A percentile compares a stretch with the other conserved stretches of the same genome.
phyloP scores from a whole-genome alignment of 2,113 vertebrate species.

The Melospiza melodia region DNA sequence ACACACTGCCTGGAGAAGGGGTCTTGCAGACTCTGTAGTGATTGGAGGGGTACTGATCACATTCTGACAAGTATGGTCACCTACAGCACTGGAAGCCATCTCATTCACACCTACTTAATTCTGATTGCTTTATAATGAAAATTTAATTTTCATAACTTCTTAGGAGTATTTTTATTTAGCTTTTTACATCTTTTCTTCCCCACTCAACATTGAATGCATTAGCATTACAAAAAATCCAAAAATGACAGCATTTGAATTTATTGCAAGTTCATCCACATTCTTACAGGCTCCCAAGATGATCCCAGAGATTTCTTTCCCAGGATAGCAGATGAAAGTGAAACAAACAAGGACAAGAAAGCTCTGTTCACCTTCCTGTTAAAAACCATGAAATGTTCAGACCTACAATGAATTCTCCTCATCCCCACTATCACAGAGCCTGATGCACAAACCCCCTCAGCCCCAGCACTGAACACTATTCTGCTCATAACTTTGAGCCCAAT shows the following conservation, averaged over 20 bases:
- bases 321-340: not conserved
- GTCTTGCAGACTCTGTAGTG: not conserved
- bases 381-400: not conserved
- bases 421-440: not conserved
- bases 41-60: not conserved
- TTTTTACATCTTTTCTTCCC: not conserved
- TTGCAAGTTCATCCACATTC: slow-evolving; percentile 3
- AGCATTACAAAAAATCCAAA: not conserved
- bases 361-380: not conserved
- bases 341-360: not conserved
- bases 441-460: not conserved
- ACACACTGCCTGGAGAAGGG: not conserved
- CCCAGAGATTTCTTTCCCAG: not conserved
- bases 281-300: not conserved
- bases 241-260: not conserved
- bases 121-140: not conserved
- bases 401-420: not conserved
- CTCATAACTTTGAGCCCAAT: not conserved
- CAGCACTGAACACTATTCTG: not conserved
- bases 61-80: not conserved
- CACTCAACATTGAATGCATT: not conserved
- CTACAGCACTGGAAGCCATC: not conserved
- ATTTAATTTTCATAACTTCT: not conserved
- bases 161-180: not conserved
- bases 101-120: not conserved